phyloP scores from a whole-genome alignment of 2,113 vertebrate genomes.

The Archocentrus centrarchus region DNA sequence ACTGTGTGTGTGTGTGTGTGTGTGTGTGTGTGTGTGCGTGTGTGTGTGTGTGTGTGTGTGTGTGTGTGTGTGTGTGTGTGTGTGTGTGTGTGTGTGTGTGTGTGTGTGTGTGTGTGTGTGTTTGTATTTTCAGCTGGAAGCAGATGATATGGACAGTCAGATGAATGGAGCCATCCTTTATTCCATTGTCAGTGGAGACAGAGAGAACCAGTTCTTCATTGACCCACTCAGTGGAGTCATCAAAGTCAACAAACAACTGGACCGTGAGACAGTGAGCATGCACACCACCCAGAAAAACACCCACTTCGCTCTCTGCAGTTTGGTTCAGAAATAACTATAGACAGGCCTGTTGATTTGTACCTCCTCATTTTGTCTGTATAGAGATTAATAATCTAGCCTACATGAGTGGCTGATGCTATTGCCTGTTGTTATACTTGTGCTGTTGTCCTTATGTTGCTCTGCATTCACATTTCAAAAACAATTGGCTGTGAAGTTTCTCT shows the following conservation, averaged over 20 bases:
- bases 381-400: background rate
- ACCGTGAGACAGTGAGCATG: slow-evolving; percentile 91
- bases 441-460: background rate
- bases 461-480: background rate
- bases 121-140: slow-evolving; percentile 84
- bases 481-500: background rate
- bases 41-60: background rate
- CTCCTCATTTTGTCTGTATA: background rate
- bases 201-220: slow-evolving; percentile 90
- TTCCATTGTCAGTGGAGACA: slow-evolving; percentile 92
- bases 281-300: background rate
- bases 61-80: background rate
- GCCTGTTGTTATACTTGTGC: background rate
- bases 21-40: background rate
- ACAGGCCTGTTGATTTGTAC: background rate
- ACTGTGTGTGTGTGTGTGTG: background rate
- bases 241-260: slow-evolving; percentile 94
- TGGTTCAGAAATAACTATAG: background rate
- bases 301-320: background rate
- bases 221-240: slow-evolving; percentile 90
- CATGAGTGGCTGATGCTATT: background rate
- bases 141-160: slow-evolving; percentile 93
- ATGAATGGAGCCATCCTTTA: slow-evolving; percentile 90
- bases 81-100: background rate
- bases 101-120: background rate